These are phyloP conservation scores for Helobdella robusta DNA, from an alignment of 2,888 invertebrate species.

Conservation along the genomic window DNA sequence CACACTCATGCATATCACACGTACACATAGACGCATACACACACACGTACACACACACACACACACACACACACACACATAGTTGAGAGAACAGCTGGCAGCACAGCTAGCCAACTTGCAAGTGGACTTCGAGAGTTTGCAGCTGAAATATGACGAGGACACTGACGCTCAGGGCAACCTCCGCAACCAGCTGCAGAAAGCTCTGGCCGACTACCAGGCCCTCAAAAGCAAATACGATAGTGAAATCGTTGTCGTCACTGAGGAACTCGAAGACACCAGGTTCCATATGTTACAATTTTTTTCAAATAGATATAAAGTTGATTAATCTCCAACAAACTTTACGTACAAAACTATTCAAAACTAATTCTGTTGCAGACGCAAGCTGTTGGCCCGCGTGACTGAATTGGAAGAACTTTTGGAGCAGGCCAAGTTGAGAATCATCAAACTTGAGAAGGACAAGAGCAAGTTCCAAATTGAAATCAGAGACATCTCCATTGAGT, in stretches of 20 bases:
- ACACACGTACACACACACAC: too few relatives aligned
- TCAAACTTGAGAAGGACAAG: slow-evolving; percentile 88
- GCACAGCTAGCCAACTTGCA: slow-evolving; percentile 45
- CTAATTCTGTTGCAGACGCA: slow-evolving; percentile 54
- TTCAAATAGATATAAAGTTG: background rate
- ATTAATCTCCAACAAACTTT: background rate
- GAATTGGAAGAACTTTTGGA: slow-evolving; percentile 97
- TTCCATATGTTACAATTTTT: slow-evolving; percentile 37
- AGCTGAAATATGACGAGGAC: slow-evolving; percentile 93
- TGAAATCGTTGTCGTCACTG: slow-evolving; percentile 80
- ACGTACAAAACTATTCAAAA: background rate
- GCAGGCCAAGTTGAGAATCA: slow-evolving; percentile 79
- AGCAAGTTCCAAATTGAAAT: slow-evolving; percentile 93
- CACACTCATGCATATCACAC: too few relatives aligned
- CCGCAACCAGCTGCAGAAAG: slow-evolving; percentile 81
- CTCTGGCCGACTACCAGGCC: slow-evolving; percentile 80
- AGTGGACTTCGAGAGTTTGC: slow-evolving; percentile 54
- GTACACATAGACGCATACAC: too few relatives aligned
- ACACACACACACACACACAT: too few relatives aligned
- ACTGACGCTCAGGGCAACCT: slow-evolving; percentile 90
- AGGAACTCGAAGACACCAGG: slow-evolving; percentile 68
- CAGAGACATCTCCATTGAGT: slow-evolving; percentile 93
- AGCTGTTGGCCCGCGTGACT: slow-evolving; percentile 44
- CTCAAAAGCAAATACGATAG: slow-evolving; percentile 92
- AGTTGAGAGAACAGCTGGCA: slow-evolving; percentile 42